These are phyloP conservation scores for Hyposoter didymator DNA, from an alignment of 2,888 invertebrate genomes.

Conservation along the genomic window DNA sequence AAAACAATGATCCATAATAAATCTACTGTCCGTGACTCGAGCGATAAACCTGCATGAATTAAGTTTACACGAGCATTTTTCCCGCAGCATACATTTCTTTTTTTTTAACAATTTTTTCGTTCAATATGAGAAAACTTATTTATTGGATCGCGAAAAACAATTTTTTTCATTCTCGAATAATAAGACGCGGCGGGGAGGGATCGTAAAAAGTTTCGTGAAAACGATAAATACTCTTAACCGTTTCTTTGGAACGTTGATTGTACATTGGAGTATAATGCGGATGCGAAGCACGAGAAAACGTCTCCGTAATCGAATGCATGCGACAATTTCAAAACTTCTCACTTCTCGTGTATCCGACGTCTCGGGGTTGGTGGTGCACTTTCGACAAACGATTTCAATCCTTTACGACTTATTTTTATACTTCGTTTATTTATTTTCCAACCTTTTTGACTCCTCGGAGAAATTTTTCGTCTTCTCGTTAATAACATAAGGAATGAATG, in stretches of 20 bases:
- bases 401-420: neutral
- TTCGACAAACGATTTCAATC: slow-evolving; percentile 4
- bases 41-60: slow-evolving; percentile 19
- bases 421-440: neutral
- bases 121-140: neutral
- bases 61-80: slow-evolving; percentile 22
- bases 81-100: neutral
- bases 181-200: neutral
- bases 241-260: slow-evolving; percentile 5
- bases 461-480: neutral
- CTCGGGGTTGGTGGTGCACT: neutral
- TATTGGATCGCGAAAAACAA: neutral
- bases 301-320: neutral
- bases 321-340: slow-evolving; percentile 11
- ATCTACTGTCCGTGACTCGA: slow-evolving; percentile 5
- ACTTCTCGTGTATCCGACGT: neutral
- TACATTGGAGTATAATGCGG: neutral
- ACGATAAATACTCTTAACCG: neutral
- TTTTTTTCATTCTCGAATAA: neutral
- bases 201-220: neutral
- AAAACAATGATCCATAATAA: neutral
- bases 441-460: neutral
- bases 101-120: neutral
- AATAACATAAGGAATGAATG: neutral
- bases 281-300: slow-evolving; percentile 5